phyloP scores from a whole-genome alignment of 2,888 invertebrate species.

The Disparrhopalites patrizii region DNA sequence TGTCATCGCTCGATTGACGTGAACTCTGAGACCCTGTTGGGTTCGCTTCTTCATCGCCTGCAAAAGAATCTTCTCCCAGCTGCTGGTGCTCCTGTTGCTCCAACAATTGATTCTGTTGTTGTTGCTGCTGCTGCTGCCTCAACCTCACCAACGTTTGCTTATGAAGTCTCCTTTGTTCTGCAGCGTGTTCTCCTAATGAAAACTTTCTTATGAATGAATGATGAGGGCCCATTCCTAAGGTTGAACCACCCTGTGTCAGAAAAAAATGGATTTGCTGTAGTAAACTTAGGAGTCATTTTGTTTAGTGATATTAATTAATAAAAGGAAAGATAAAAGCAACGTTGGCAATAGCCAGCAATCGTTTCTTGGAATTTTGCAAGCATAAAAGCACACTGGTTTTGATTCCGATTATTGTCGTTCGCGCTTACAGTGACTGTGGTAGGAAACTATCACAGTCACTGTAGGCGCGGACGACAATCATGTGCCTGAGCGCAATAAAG shows the following conservation, averaged over 20 bases:
- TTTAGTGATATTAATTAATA: too few relatives aligned
- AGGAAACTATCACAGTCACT: too few relatives aligned
- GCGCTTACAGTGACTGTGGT: too few relatives aligned
- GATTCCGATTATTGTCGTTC: too few relatives aligned
- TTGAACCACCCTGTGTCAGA: constrained; percentile 62
- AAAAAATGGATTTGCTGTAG: too few relatives aligned
- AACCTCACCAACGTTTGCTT: constrained; percentile 71
- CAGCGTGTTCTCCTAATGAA: constrained; percentile 79
- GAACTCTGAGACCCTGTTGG: constrained; percentile 13
- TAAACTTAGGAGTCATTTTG: too few relatives aligned
- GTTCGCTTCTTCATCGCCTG: constrained; percentile 47
- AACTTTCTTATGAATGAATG: constrained; percentile 70
- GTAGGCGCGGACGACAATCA: too few relatives aligned
- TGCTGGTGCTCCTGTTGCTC: constrained; percentile 27
- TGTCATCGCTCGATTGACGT: constrained; percentile 62
- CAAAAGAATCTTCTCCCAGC: constrained; percentile 30
- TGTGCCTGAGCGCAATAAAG: too few relatives aligned
- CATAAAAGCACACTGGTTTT: too few relatives aligned
- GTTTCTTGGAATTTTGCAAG: too few relatives aligned
- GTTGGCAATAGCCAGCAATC: too few relatives aligned
- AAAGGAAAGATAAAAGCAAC: too few relatives aligned
- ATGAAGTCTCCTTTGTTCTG: constrained; percentile 82
- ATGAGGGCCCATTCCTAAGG: constrained; percentile 77
- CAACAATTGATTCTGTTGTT: constrained; percentile 33
- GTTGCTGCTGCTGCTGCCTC: constrained; percentile 64